phyloP scores from a whole-genome alignment of 2,888 invertebrate genomes.

The Cotesia congregata region DNA sequence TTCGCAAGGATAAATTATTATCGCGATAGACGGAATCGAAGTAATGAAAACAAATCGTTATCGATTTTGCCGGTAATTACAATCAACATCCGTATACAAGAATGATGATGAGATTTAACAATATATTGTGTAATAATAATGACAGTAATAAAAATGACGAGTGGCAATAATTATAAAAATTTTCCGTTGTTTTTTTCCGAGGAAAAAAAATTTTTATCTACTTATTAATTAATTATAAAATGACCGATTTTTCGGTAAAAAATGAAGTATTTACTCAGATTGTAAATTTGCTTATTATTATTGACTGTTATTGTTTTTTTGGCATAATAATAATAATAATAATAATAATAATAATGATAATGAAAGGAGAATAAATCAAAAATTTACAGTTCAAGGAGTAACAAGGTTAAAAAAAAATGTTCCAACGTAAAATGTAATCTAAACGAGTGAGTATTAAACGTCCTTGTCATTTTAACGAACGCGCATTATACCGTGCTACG shows the following conservation, averaged over 20 bases:
- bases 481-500: neutral
- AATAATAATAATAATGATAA: neutral
- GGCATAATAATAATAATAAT: neutral
- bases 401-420: neutral
- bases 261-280: neutral
- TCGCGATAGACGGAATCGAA: neutral
- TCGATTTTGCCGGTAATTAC: neutral
- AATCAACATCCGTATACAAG: neutral
- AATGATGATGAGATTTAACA: neutral
- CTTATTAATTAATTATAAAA: too few species aligned
- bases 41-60: neutral
- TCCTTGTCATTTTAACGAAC: neutral
- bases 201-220: too few species aligned
- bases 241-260: neutral
- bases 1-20: neutral
- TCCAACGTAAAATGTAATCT: neutral
- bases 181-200: neutral
- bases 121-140: neutral
- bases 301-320: neutral
- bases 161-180: neutral
- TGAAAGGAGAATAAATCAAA: neutral
- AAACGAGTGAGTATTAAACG: neutral
- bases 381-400: neutral
- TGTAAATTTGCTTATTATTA: neutral
- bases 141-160: too few species aligned